Evolutionary conservation across 2,113 vertebrate genomes (phyloP).

Genomic region (Fukomys damarensis): DNA sequence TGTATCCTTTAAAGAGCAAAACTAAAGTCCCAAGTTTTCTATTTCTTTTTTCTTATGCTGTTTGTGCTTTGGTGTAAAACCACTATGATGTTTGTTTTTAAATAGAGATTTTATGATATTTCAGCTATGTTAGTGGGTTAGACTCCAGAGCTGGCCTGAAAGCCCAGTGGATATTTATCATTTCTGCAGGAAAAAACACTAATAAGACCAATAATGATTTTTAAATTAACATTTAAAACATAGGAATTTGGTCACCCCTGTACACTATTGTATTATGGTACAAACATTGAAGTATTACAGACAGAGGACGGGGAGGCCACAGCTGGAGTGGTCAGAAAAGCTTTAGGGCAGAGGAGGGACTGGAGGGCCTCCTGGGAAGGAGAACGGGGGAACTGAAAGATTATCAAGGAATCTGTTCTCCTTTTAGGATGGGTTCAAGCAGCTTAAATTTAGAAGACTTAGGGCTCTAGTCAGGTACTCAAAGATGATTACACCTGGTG

Average conservation of each 20-base stretch:
- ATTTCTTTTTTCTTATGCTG: background rate
- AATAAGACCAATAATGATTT: background rate
- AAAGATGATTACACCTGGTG: no score
- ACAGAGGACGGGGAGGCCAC: background rate
- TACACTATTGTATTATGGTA: background rate
- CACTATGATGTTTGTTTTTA: background rate
- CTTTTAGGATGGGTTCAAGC: background rate
- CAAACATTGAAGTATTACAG: background rate
- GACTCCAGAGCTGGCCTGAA: background rate
- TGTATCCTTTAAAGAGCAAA: background rate
- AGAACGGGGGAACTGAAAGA: background rate
- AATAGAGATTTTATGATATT: background rate
- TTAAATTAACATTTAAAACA: background rate
- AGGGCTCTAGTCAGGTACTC: background rate
- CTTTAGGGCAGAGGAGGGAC: background rate
- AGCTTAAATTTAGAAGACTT: background rate
- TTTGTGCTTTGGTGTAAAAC: background rate
- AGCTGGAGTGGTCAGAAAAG: background rate
- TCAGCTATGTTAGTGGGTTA: background rate
- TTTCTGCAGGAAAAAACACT: background rate
- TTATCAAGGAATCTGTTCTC: background rate
- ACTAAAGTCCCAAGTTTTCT: background rate
- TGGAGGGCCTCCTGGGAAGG: background rate
- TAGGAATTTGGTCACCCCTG: background rate
- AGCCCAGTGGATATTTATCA: background rate